Conservation (phyloP, 2,113 vertebrate species). For the Arenaria interpres region DNA sequence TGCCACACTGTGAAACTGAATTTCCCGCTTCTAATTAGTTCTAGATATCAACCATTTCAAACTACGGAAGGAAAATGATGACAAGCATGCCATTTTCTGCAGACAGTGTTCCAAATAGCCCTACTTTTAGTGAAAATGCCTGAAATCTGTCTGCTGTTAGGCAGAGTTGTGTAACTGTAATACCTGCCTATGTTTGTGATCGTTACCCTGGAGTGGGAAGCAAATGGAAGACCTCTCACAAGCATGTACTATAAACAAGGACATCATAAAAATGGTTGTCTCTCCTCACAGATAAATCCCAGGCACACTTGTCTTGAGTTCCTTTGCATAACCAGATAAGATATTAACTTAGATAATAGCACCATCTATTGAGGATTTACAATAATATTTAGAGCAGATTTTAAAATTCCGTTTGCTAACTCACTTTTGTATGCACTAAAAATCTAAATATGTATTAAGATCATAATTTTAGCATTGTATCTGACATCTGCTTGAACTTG, state of each 20-base stretch:
- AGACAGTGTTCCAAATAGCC: background rate
- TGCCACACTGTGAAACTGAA: background rate
- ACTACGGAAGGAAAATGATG: background rate
- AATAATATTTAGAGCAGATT: background rate
- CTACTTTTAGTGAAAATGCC: background rate
- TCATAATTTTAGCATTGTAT: background rate
- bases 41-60: background rate
- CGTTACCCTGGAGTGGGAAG: background rate
- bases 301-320: background rate
- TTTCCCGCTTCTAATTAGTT: background rate
- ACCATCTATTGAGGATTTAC: conserved; percentile 67
- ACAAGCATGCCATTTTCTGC: background rate
- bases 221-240: background rate
- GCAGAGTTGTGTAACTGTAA: background rate
- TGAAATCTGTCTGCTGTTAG: background rate
- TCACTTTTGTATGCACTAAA: background rate
- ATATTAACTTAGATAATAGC: conserved; percentile 65
- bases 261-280: background rate
- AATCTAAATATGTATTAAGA: background rate
- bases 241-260: background rate
- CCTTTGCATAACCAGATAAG: conserved; percentile 35
- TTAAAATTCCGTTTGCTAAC: background rate
- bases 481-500: background rate
- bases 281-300: background rate
- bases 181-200: background rate